Evolutionary conservation across 1,140 invertebrate species (phyloP).

Genomic region (Zophobas atratus): DNA sequence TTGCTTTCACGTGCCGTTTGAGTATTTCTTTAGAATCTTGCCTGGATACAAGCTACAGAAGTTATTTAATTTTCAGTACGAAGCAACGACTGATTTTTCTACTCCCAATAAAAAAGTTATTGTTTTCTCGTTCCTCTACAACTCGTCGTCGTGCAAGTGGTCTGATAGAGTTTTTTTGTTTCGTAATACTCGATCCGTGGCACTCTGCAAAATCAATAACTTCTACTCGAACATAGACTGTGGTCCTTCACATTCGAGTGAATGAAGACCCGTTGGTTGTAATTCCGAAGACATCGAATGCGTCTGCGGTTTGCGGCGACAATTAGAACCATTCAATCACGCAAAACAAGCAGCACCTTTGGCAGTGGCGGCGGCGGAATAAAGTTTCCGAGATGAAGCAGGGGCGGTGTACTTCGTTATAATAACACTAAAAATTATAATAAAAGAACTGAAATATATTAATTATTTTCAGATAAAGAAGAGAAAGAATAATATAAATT

Average conservation of each 20-base stretch:
- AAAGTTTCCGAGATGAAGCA: too few relatives aligned
- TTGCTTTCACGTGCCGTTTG: too few relatives aligned
- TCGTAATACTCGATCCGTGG: slow-evolving; percentile 22
- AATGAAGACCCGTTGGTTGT: not conserved
- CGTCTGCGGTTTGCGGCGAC: slow-evolving; percentile 27
- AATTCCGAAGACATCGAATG: not conserved
- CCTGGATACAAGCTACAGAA: not conserved
- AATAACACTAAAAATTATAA: too few relatives aligned
- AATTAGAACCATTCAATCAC: slow-evolving; percentile 29
- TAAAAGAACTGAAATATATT: too few relatives aligned
- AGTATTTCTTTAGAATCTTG: not conserved
- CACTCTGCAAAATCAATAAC: slow-evolving; percentile 21
- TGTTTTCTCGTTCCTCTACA: slow-evolving; percentile 23
- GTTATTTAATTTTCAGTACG: slow-evolving; percentile 3
- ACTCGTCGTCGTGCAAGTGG: slow-evolving; percentile 11
- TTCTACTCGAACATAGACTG: not conserved
- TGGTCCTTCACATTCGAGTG: not conserved
- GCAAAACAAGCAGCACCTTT: not conserved
- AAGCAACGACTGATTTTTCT: not conserved
- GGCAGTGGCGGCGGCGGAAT: too few relatives aligned
- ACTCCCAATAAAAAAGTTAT: slow-evolving; percentile 15
- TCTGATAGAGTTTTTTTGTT: slow-evolving; percentile 3
- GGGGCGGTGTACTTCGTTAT: too few relatives aligned
- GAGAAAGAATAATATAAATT: too few relatives aligned
- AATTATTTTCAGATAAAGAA: too few relatives aligned